phyloP scores from a whole-genome alignment of 1,140 invertebrate genomes.

The Leucophenga varia region DNA sequence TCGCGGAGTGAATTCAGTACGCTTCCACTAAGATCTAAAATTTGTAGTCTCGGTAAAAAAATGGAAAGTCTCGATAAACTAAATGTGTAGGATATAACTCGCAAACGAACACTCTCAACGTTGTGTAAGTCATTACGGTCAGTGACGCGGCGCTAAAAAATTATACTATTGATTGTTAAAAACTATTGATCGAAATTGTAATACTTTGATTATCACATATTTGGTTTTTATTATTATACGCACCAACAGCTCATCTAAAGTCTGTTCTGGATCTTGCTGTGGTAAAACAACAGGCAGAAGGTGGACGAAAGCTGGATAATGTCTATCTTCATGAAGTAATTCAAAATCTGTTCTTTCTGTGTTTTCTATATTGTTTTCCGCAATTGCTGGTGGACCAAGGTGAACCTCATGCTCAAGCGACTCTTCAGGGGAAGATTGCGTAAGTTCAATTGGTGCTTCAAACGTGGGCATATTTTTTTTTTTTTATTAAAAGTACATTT shows the following conservation, averaged over 20 bases:
- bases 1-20: slow-evolving; percentile 65
- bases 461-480: slow-evolving; percentile 33
- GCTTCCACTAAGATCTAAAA: slow-evolving; percentile 66
- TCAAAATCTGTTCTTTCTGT: not conserved
- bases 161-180: not conserved
- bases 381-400: not conserved
- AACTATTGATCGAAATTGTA: not conserved
- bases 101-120: slow-evolving; percentile 62
- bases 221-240: slow-evolving; percentile 18
- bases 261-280: slow-evolving; percentile 59
- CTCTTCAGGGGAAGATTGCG: slow-evolving; percentile 40
- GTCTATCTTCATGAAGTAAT: too few relatives aligned
- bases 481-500: too few relatives aligned
- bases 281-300: slow-evolving; percentile 61
- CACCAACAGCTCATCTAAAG: slow-evolving; percentile 63
- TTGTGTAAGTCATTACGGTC: slow-evolving; percentile 62
- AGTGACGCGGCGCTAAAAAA: slow-evolving; percentile 43
- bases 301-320: slow-evolving; percentile 45
- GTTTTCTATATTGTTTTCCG: not conserved
- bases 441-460: slow-evolving; percentile 40
- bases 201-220: not conserved
- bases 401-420: slow-evolving; percentile 37
- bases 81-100: slow-evolving; percentile 64
- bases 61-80: slow-evolving; percentile 63
- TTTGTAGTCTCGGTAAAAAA: slow-evolving; percentile 62